Evolutionary conservation across 2,113 vertebrate species (phyloP).

Genomic region (Lycaon pictus): DNA sequence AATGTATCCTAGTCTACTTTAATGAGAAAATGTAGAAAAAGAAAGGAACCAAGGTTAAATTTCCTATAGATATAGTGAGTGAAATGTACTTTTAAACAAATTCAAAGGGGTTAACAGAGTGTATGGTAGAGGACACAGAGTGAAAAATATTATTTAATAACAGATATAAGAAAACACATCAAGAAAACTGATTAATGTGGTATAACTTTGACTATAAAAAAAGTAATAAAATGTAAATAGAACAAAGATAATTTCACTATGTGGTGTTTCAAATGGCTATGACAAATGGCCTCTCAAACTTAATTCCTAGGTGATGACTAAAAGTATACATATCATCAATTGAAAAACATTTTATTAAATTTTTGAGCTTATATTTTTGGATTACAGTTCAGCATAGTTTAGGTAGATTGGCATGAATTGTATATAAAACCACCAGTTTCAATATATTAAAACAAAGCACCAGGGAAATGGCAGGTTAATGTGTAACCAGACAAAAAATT

Average conservation of each 20-base stretch:
- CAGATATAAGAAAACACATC: not conserved
- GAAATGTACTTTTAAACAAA: constrained; percentile 12
- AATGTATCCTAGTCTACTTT: not conserved
- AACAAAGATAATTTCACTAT: constrained; percentile 57
- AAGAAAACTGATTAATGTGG: constrained; percentile 2
- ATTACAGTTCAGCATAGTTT: constrained; percentile 57
- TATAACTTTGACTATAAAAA: constrained; percentile 38
- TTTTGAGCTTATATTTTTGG: constrained; percentile 61
- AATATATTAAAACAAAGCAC: constrained; percentile 69
- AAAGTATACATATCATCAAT: constrained; percentile 45
- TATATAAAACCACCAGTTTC: constrained; percentile 66
- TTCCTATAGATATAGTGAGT: not conserved
- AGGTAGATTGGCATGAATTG: constrained; percentile 57
- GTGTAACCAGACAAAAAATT: constrained; percentile 65
- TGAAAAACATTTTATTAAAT: constrained; percentile 66
- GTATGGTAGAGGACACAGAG: not conserved
- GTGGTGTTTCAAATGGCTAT: constrained; percentile 27
- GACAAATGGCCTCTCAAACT: constrained; percentile 67
- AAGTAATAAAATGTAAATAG: constrained; percentile 43
- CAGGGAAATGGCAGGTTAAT: constrained; percentile 53
- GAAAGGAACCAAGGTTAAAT: not conserved
- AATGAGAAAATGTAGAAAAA: not conserved
- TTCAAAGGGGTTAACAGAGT: not conserved
- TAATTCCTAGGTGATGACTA: constrained; percentile 50
- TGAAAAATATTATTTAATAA: constrained; percentile 24